Conservation (phyloP, 2,888 invertebrate species). For the Glyphotaelius pellucidus region DNA sequence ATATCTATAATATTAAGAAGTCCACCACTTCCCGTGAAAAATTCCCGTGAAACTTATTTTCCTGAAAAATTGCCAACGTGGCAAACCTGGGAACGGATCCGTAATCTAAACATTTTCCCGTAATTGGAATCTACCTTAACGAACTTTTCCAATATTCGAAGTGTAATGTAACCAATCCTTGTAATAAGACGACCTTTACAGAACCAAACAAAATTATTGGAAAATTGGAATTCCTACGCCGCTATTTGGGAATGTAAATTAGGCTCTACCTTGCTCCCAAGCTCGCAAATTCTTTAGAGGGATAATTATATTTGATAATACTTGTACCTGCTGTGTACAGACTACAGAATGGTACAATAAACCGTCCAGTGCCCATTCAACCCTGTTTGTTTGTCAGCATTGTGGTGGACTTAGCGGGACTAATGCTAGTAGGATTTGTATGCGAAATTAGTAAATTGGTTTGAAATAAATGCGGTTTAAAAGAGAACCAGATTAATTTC, state of each 20-base stretch:
- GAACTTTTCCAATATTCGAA: neutral
- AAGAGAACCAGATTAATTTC: no score
- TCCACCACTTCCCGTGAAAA: no score
- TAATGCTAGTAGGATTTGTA: neutral
- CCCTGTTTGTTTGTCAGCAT: neutral
- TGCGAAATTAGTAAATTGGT: neutral
- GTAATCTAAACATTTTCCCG: neutral
- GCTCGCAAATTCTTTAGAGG: neutral
- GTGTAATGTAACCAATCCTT: neutral
- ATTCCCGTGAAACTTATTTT: neutral
- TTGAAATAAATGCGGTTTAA: neutral
- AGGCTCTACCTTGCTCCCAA: neutral
- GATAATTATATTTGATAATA: neutral
- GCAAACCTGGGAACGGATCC: neutral
- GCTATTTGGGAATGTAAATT: neutral
- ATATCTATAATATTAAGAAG: neutral
- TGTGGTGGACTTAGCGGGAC: neutral
- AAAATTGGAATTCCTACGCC: neutral
- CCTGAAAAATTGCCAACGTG: neutral
- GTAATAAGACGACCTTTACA: neutral
- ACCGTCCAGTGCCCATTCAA: neutral
- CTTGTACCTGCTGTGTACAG: neutral
- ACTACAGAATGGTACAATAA: neutral
- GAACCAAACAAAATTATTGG: neutral
- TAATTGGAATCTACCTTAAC: neutral